Conservation (phyloP, 2,888 invertebrate genomes). For the Chrysina gloriosa region DNA sequence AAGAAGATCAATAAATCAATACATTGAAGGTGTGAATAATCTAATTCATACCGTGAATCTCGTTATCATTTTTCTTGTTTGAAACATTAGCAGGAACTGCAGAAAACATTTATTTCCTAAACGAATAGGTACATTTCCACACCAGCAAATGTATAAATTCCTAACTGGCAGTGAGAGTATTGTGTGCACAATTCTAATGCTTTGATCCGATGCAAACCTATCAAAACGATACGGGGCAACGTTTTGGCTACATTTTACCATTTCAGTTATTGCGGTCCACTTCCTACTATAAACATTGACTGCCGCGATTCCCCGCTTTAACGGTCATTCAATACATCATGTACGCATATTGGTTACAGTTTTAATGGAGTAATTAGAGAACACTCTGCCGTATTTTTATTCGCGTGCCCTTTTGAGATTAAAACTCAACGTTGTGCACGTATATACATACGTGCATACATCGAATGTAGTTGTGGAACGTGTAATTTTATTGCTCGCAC, state of each 20-base stretch:
- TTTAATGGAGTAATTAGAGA: conserved; percentile 45
- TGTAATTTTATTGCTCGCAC: conserved; percentile 1
- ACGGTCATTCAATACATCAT: conserved; percentile 37
- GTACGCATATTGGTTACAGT: conserved; percentile 43
- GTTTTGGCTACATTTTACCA: conserved; percentile 9
- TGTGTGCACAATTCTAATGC: no score
- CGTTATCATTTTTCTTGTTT: no score
- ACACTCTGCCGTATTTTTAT: conserved; percentile 33
- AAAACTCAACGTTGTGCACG: conserved; percentile 12
- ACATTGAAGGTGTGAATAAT: no score
- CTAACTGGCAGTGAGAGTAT: no score
- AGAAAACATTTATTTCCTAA: no score
- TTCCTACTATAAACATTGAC: conserved; percentile 26
- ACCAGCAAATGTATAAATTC: no score
- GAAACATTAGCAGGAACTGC: no score
- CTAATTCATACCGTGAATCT: no score
- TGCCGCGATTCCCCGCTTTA: conserved; percentile 23
- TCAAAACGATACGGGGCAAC: no score
- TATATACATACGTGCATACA: neutral
- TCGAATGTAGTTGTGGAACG: neutral
- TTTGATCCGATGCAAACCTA: no score
- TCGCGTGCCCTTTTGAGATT: conserved; percentile 28
- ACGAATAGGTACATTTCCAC: no score
- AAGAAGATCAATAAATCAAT: no score
- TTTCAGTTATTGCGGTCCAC: conserved; percentile 27